Evolutionary conservation across 2,888 invertebrate species (phyloP), one percentile per base, ranked within the genome.

Genomic region (Copidosoma aretas): DNA sequence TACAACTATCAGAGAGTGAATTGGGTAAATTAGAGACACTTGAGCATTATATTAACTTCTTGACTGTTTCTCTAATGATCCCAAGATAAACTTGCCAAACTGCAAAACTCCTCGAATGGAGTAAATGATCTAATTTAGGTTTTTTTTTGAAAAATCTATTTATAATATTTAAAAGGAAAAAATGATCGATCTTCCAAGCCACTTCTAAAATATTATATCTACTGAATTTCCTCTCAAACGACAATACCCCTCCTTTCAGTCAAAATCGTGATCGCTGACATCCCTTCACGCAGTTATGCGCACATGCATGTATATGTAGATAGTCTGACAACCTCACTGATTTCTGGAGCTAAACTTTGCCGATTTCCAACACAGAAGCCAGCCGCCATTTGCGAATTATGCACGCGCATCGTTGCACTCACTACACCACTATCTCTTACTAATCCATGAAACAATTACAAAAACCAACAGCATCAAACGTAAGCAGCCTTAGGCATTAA

Each of bases 401-500:
- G 39, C 19, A 57, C 21, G 19, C 43, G 21, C 21, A 41, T 58
- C 43, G 8, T 4, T n/a, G 46, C 24, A 21, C 41, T 8, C 32
- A 32, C 8, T 32, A 32, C 32, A 32, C 32, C 32, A 5, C 32
- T 32, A 32, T 32, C 32, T 32, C 32, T 32, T 8, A 8, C 8
- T 32, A 5, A 32, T 5, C 32, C 32, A 32, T 8, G 32, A 32
- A 58, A 25, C 41, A 17, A 58, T n/a, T 10, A 22, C 24, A 60
- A 22, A 17, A 59, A 59, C 49, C 54, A 54, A 54, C 25, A 54
- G 10, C 32, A 43, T 24, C 53, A 46, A 49, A 32, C 32, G 3
- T 32, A 32, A 32, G 32, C 32, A 15, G 10, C 4, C 49, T 17
- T 19, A 4, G 43, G 19, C 68, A 68, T 68, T 64, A 64, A 64